Percentiles rank a stretch among this genome's conserved stretches.
Evolutionary conservation across 2,888 invertebrate species (phyloP).

Genomic region (Meghimatium bilineatum): DNA sequence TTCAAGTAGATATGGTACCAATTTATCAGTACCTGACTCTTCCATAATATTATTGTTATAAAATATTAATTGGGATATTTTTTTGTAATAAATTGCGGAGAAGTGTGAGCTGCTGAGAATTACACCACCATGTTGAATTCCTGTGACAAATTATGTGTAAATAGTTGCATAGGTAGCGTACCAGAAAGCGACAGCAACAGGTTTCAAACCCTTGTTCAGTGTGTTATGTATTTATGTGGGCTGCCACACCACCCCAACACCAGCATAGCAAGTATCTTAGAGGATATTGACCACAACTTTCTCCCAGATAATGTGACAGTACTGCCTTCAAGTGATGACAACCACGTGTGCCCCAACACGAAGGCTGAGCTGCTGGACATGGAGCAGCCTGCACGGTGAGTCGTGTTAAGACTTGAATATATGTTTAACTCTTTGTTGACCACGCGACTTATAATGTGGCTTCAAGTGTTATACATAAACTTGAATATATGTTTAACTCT

Average conservation of each 20-base stretch:
- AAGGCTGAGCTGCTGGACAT: background rate
- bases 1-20: too few relatives aligned
- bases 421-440: too few relatives aligned
- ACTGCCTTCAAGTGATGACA: background rate
- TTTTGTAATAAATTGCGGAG: too few relatives aligned
- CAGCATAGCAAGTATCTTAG: background rate
- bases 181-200: background rate
- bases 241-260: background rate
- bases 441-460: too few relatives aligned
- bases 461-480: too few relatives aligned
- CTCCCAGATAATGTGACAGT: background rate
- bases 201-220: background rate
- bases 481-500: too few relatives aligned
- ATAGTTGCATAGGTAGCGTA: background rate
- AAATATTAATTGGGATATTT: too few relatives aligned
- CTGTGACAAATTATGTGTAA: slow-evolving; percentile 2
- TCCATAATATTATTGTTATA: too few relatives aligned
- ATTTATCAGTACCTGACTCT: too few relatives aligned
- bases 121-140: background rate
- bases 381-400: slow-evolving; percentile 4
- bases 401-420: too few relatives aligned
- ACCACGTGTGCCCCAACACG: background rate
- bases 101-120: background rate
- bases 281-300: background rate
- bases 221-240: background rate